These are phyloP conservation scores for Hylaeus anthracinus DNA, from an alignment of 1,140 invertebrate genomes.

Conservation along the genomic window DNA sequence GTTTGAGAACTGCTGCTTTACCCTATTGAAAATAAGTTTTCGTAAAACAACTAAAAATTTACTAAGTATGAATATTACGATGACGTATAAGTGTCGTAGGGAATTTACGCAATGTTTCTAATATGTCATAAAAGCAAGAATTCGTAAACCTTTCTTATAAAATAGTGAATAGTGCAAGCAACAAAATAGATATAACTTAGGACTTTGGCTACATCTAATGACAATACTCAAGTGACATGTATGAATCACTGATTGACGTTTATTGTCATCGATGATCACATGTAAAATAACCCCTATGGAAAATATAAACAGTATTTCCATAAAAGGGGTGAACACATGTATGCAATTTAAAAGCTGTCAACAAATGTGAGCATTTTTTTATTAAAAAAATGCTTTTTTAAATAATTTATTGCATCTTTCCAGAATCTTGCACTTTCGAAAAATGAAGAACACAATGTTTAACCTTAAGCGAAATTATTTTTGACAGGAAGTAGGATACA, in stretches of 20 bases:
- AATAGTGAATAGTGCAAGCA: not conserved
- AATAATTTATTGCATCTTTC: not conserved
- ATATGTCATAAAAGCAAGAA: not conserved
- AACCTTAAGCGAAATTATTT: not conserved
- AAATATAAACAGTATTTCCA: not conserved
- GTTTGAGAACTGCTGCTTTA: no score
- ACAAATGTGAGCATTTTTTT: not conserved
- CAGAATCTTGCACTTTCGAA: not conserved
- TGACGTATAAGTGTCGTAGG: not conserved
- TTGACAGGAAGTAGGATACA: not conserved
- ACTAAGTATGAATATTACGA: not conserved
- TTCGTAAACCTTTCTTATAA: not conserved
- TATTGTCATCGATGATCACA: conserved; percentile 27
- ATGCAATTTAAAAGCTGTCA: not conserved
- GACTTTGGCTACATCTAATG: not conserved
- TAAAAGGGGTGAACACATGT: conserved; percentile 9
- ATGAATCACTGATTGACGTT: not conserved
- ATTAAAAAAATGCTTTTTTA: not conserved
- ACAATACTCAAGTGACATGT: not conserved
- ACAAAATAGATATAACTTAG: not conserved
- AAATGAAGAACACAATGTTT: conserved; percentile 3
- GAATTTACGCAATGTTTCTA: not conserved
- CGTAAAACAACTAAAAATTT: conserved; percentile 21
- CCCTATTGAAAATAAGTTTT: not conserved
- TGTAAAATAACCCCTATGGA: not conserved